Base-by-base conservation (phyloP, 1,140 invertebrate species). In the Oryzaephilus surinamensis region DNA sequence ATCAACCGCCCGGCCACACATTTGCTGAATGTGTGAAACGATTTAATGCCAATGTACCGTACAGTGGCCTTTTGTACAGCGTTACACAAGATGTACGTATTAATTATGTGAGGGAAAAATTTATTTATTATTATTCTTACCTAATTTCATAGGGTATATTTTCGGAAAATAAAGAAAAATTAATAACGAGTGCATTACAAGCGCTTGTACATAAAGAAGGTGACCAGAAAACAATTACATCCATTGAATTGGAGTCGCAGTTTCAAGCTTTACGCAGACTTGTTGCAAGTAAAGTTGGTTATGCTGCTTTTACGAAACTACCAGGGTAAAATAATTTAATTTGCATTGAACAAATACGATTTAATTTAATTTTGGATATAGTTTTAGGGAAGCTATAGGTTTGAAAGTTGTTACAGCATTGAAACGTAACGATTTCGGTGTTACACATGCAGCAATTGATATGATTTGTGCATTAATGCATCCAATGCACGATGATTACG, bases 381-480 rank as follows among this genome's bases (percentile, higher is more conserved):
- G 84, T 32, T 92, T 99, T 67, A 79, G 96, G 34, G 95, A 99
- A 67, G 84, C 85, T 51, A 79, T 99, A 37, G 97, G 96, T 14
- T 67, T 75, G 23, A 90, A 92, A 61, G 79, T 98, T 14, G 87
- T 97, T 2, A 77, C 81, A 50, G 88, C 93, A n/a, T 63, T 99
- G 41, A 85, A 90, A 40, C 71, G 83, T 46, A 84, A 92, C 51
- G 78, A 92, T 61, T 77, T 84, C 52, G 90, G 84, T 13, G 84
- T 98, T 10, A 89, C 91, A 14, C 90, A 99, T 69, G 88, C 94
- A 5, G 93, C 92, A 7, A 77, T 99, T 41, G 96, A 99, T 66
- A 94, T 96, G 69, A 77, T 99, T 32, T 95, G 91, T 67, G 90
- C 95, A 17, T 71, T 99, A 7, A 95, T 99, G 88, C 93, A 97